phyloP scores from a whole-genome alignment of 1,140 invertebrate genomes.

The Drosophila ambigua region DNA sequence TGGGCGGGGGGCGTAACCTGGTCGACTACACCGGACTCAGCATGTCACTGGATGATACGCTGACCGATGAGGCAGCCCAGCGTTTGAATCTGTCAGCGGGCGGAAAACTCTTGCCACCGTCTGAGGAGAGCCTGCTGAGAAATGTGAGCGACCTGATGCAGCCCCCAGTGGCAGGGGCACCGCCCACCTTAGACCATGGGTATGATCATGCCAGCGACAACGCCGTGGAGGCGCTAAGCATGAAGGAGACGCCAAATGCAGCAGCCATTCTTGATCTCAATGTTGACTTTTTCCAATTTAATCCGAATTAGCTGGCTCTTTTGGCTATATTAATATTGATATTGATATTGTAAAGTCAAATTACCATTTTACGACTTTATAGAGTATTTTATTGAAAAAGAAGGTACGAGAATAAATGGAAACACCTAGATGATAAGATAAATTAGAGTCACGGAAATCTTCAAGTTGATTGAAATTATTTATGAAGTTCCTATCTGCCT shows the following conservation, averaged over 20 bases:
- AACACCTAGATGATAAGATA: too few relatives aligned
- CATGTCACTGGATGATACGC: conserved; percentile 77
- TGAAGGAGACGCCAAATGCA: conserved; percentile 66
- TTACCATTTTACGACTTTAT: too few relatives aligned
- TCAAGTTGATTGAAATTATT: background rate
- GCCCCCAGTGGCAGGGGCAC: conserved; percentile 59
- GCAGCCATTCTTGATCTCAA: conserved; percentile 70
- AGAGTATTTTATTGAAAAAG: too few relatives aligned
- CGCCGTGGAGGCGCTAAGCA: conserved; percentile 77
- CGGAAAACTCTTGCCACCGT: conserved; percentile 75
- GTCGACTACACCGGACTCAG: conserved; percentile 74
- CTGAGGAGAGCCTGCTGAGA: conserved; percentile 75
- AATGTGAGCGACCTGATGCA: conserved; percentile 78
- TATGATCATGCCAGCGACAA: conserved; percentile 83
- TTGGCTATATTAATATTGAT: too few relatives aligned
- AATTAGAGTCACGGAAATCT: too few relatives aligned
- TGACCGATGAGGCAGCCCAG: conserved; percentile 80
- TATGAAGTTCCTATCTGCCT: conserved; percentile 7
- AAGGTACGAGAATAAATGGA: too few relatives aligned
- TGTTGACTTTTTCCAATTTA: conserved; percentile 80
- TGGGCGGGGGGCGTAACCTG: conserved; percentile 47
- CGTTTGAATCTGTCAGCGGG: conserved; percentile 77
- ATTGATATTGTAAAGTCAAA: too few relatives aligned
- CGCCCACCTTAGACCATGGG: conserved; percentile 52
- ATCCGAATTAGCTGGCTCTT: conserved; percentile 56